A percentile compares a stretch with the other conserved stretches of the same genome.
These are phyloP conservation scores for Lomographa bimaculata DNA, from an alignment of 2,888 invertebrate genomes.

Conservation along the genomic window DNA sequence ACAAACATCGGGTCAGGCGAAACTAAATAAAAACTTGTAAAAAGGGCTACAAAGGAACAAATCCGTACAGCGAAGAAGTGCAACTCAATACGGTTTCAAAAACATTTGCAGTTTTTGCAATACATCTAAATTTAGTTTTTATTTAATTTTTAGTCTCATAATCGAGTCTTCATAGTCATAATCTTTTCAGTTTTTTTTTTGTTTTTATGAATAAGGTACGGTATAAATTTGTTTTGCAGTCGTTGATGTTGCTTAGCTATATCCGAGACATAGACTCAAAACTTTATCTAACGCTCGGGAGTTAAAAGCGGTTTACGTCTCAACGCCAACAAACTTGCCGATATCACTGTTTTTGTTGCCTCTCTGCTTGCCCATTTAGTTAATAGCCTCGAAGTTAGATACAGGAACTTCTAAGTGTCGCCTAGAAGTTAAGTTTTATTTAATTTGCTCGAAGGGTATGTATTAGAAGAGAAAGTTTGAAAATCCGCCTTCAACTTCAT, in stretches of 20 bases:
- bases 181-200: no score
- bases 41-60: no score
- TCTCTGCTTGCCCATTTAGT: constrained; percentile 22
- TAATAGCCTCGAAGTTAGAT: constrained; percentile 20
- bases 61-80: no score
- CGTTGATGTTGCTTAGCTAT: constrained; percentile 1
- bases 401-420: constrained; percentile 13
- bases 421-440: constrained; percentile 12
- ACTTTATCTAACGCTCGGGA: constrained; percentile 41
- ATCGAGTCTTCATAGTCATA: no score
- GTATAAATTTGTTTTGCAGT: not conserved
- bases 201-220: no score
- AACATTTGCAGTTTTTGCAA: no score
- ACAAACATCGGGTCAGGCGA: no score
- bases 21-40: no score
- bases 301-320: constrained; percentile 33
- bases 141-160: no score
- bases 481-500: constrained; percentile 4
- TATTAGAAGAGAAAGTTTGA: constrained; percentile 7
- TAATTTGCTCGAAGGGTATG: constrained; percentile 11
- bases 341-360: constrained; percentile 37
- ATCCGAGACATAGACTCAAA: constrained; percentile 24
- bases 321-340: constrained; percentile 33
- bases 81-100: no score
- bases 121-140: no score